Conservation (phyloP, 2,888 invertebrate species). For the Drosophila koepferae region DNA sequence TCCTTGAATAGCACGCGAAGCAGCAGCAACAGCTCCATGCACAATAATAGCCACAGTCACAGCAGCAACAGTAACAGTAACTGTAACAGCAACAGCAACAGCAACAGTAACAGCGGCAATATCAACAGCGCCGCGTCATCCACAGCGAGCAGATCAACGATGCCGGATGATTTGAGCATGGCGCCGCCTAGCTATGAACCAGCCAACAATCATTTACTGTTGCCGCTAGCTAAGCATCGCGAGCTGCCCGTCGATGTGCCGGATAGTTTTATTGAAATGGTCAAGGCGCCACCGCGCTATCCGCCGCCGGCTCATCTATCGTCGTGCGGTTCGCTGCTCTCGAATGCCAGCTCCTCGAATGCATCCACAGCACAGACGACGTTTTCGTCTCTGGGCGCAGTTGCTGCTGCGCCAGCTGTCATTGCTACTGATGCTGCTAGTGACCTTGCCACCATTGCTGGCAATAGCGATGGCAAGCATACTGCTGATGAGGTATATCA, state of each 20-base stretch:
- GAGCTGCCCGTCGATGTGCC: slow-evolving; percentile 95
- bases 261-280: slow-evolving; percentile 93
- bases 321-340: slow-evolving; percentile 82
- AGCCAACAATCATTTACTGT: neutral
- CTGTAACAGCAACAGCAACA: slow-evolving; percentile 39
- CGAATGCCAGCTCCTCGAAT: slow-evolving; percentile 75
- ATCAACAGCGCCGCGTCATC: slow-evolving; percentile 40
- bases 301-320: slow-evolving; percentile 86
- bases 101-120: slow-evolving; percentile 38
- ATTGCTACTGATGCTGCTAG: neutral
- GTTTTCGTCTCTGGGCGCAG: slow-evolving; percentile 52
- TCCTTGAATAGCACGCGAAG: slow-evolving; percentile 47
- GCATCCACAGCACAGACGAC: slow-evolving; percentile 73
- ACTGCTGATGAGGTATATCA: slow-evolving; percentile 58
- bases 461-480: slow-evolving; percentile 39
- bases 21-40: slow-evolving; percentile 56
- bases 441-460: slow-evolving; percentile 10
- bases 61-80: no score
- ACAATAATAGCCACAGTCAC: slow-evolving; percentile 44
- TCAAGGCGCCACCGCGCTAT: slow-evolving; percentile 90
- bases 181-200: slow-evolving; percentile 84
- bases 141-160: slow-evolving; percentile 55
- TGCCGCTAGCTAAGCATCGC: slow-evolving; percentile 83
- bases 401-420: slow-evolving; percentile 10
- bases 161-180: slow-evolving; percentile 74